These are phyloP conservation scores for Triops longicaudatus DNA, from an alignment of 1,140 invertebrate species.

Conservation along the genomic window DNA sequence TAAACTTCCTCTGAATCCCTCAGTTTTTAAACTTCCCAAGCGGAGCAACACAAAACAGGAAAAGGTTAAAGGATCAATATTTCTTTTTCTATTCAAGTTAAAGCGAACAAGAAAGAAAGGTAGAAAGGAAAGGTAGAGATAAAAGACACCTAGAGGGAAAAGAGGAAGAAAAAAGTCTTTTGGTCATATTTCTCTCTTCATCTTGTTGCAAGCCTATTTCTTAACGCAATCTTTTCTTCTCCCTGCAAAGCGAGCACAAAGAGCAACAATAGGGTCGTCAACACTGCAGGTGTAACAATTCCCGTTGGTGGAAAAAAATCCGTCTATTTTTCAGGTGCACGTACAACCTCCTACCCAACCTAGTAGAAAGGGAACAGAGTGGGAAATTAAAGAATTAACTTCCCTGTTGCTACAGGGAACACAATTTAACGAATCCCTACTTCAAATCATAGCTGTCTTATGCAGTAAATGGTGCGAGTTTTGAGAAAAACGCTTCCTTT, in stretches of 20 bases:
- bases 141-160: background rate
- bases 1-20: background rate
- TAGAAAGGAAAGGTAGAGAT: background rate
- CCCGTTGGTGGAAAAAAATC: background rate
- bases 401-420: background rate
- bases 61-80: conserved; percentile 8
- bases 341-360: background rate
- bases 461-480: too few species aligned
- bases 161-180: background rate
- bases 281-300: conserved; percentile 12
- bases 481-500: too few species aligned
- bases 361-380: background rate
- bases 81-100: background rate
- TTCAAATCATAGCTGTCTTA: too few species aligned
- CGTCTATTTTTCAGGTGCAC: background rate
- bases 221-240: conserved; percentile 1
- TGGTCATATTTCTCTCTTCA: conserved; percentile 5
- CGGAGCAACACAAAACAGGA: background rate
- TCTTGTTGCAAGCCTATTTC: conserved; percentile 7
- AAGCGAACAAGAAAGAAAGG: background rate
- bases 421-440: too few species aligned
- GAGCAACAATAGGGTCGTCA: conserved; percentile 1
- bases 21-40: background rate
- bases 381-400: background rate
- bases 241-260: background rate